Evolutionary conservation across 2,888 invertebrate species (phyloP).

Genomic region (Athalia cordata): DNA sequence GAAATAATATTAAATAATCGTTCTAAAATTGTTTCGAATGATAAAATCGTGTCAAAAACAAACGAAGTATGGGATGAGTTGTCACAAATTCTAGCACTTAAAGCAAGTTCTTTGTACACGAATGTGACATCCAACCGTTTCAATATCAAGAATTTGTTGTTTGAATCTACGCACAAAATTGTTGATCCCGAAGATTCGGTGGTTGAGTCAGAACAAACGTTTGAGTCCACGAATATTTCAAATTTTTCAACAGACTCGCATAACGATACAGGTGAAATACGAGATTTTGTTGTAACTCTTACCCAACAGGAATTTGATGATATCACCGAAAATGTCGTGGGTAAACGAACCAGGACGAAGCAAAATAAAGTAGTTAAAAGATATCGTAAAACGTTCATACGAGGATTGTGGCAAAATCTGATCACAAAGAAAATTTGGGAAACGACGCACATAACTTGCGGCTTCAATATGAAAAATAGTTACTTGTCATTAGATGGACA

Average conservation of each 20-base stretch:
- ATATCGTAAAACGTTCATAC: conserved; percentile 1
- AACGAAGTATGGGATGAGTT: conserved; percentile 12
- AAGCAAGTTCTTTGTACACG: conserved; percentile 21
- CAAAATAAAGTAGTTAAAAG: conserved; percentile 4
- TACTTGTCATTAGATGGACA: conserved; percentile 4
- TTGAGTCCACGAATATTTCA: not conserved
- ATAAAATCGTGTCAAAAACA: conserved; percentile 17
- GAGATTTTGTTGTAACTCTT: conserved; percentile 3
- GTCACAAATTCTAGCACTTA: conserved; percentile 9
- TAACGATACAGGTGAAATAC: not conserved
- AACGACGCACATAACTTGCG: conserved; percentile 9
- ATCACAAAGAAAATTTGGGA: conserved; percentile 5
- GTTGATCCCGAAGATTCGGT: not conserved
- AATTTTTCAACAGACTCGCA: conserved; percentile 13
- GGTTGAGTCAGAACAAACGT: not conserved
- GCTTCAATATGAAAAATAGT: conserved; percentile 17
- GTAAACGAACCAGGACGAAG: conserved; percentile 4
- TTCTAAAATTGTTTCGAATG: not conserved
- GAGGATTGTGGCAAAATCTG: conserved; percentile 10
- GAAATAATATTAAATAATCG: not conserved
- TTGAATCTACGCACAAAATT: conserved; percentile 13
- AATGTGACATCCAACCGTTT: conserved; percentile 6
- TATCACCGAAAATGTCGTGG: conserved; percentile 1
- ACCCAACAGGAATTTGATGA: not conserved
- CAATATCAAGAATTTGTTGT: conserved; percentile 8